These are phyloP conservation scores for Ornithoptera alexandrae DNA, from an alignment of 2,888 invertebrate genomes.

Conservation along the genomic window DNA sequence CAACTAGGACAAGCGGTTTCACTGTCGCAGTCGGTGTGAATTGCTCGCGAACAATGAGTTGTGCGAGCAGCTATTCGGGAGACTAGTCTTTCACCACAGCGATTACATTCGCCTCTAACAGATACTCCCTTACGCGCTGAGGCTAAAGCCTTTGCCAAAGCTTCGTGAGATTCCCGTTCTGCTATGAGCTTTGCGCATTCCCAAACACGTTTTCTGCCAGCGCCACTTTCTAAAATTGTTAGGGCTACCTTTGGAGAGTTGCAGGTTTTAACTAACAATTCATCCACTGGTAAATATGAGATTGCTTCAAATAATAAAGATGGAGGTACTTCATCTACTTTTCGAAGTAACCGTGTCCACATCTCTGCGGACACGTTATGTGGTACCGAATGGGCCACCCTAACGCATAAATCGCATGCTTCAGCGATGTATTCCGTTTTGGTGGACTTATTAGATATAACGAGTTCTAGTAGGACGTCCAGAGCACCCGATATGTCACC, in stretches of 20 bases:
- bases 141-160: constrained; percentile 53
- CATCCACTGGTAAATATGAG: constrained; percentile 55
- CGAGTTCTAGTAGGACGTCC: constrained; percentile 51
- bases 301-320: constrained; percentile 59
- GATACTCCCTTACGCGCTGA: constrained; percentile 54
- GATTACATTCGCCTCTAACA: constrained; percentile 58
- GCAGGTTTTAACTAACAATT: constrained; percentile 47
- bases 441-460: constrained; percentile 36
- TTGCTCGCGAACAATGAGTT: constrained; percentile 63
- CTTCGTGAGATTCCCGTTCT: constrained; percentile 52
- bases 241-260: constrained; percentile 47
- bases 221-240: constrained; percentile 44
- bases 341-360: constrained; percentile 54
- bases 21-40: constrained; percentile 53
- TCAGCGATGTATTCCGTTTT: constrained; percentile 42
- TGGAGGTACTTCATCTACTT: constrained; percentile 46
- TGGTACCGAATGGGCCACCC: constrained; percentile 53
- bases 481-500: constrained; percentile 66
- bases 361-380: constrained; percentile 45
- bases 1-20: constrained; percentile 53
- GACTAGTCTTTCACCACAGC: constrained; percentile 50
- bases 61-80: constrained; percentile 46
- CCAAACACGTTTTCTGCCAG: constrained; percentile 44
- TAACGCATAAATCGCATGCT: constrained; percentile 56
- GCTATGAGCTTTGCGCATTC: constrained; percentile 44